These are phyloP conservation scores for Pristionchus maxplancki DNA, from an alignment of 2,888 invertebrate genomes.

Conservation along the genomic window DNA sequence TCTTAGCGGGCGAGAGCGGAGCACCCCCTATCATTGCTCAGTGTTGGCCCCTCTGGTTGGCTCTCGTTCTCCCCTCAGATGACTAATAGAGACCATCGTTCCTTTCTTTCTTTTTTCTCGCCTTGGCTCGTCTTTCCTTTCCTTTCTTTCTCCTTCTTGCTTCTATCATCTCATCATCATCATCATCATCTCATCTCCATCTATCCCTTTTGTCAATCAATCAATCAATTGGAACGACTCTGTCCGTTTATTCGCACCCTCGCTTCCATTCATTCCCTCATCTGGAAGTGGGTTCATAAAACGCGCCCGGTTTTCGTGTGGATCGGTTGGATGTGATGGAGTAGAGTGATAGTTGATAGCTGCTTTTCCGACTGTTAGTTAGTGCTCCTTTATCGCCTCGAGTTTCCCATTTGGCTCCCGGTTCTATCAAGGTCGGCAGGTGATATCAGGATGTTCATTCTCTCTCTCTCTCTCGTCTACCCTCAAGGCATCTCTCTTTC, in stretches of 20 bases:
- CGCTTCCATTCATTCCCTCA: constrained; percentile 16
- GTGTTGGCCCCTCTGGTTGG: constrained; percentile 8
- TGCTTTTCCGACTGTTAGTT: not conserved
- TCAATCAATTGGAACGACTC: constrained; percentile 33
- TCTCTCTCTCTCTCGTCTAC: not conserved
- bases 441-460: constrained; percentile 18
- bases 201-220: constrained; percentile 5
- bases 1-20: not conserved
- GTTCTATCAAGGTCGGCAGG: constrained; percentile 37
- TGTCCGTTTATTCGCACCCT: constrained; percentile 20
- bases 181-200: constrained; percentile 37
- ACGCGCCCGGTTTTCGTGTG: constrained; percentile 18
- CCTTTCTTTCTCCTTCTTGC: not conserved
- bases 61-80: constrained; percentile 25
- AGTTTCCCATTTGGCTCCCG: constrained; percentile 9
- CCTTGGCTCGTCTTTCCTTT: constrained; percentile 30
- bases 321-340: not conserved
- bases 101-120: constrained; percentile 23
- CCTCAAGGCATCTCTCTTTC: constrained; percentile 33
- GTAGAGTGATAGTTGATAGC: constrained; percentile 8
- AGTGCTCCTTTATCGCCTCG: not conserved
- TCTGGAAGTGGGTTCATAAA: constrained; percentile 41
- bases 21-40: constrained; percentile 9
- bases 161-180: not conserved
- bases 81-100: constrained; percentile 42